A percentile compares a stretch with the other conserved stretches of the same genome.
These are phyloP conservation scores for Pachliopta kotzebuea DNA, from an alignment of 2,888 invertebrate species.

Conservation along the genomic window DNA sequence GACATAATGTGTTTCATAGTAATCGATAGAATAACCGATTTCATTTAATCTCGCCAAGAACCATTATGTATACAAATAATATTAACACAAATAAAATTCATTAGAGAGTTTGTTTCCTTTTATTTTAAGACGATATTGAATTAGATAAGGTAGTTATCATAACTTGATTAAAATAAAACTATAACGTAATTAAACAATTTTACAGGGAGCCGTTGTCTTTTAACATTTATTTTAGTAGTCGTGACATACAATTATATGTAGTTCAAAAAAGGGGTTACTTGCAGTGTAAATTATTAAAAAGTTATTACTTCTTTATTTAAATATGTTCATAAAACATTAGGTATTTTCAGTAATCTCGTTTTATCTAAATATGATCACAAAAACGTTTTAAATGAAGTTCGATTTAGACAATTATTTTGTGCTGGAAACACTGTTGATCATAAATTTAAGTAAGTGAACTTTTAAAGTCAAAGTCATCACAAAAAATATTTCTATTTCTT, in stretches of 20 bases:
- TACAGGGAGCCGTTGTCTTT: not conserved
- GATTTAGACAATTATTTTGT: too few relatives aligned
- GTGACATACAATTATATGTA: not conserved
- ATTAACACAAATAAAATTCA: not conserved
- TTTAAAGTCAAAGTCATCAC: too few relatives aligned
- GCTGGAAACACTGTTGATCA: too few relatives aligned
- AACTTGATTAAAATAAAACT: not conserved
- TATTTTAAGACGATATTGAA: too few relatives aligned
- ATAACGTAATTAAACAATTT: not conserved
- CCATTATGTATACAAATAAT: constrained; percentile 4
- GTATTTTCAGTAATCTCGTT: too few relatives aligned
- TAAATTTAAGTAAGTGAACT: too few relatives aligned
- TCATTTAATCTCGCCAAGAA: constrained; percentile 14
- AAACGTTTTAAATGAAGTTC: too few relatives aligned
- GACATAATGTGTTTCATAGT: not conserved
- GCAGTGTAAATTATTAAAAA: not conserved
- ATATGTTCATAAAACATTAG: too few relatives aligned
- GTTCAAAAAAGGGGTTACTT: not conserved
- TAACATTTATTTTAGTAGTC: not conserved
- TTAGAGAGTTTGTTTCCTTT: not conserved
- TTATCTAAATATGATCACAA: too few relatives aligned
- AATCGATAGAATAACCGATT: constrained; percentile 8
- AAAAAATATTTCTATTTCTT: too few relatives aligned
- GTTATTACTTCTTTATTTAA: too few relatives aligned
- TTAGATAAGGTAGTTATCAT: not conserved